A percentile compares a stretch with the other conserved stretches of the same genome.
phyloP scores from a whole-genome alignment of 2,888 invertebrate genomes.

The Helleia helle region DNA sequence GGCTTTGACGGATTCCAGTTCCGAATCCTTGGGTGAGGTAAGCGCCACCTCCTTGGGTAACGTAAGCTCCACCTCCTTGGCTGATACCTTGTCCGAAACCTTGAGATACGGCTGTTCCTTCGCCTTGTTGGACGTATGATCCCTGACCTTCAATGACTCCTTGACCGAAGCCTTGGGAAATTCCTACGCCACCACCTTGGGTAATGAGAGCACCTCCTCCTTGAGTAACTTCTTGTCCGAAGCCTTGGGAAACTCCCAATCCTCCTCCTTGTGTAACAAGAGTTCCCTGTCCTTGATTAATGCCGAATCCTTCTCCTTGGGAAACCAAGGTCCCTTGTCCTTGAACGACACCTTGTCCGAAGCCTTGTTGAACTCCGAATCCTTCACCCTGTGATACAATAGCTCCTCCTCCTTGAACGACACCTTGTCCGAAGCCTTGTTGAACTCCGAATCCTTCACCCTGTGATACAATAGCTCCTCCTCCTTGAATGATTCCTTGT shows the following conservation, averaged over 20 bases:
- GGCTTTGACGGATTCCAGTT: slow-evolving; percentile 19
- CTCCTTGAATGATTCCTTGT: slow-evolving; percentile 8
- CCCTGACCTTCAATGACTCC: slow-evolving; percentile 15
- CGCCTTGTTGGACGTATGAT: slow-evolving; percentile 14
- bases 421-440: slow-evolving; percentile 18
- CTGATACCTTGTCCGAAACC: slow-evolving; percentile 26
- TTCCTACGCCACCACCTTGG: slow-evolving; percentile 31
- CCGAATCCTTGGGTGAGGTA: slow-evolving; percentile 25
- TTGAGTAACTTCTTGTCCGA: slow-evolving; percentile 11
- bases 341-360: slow-evolving; percentile 10
- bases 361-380: slow-evolving; percentile 13
- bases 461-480: slow-evolving; percentile 12
- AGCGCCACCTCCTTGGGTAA: slow-evolving; percentile 21
- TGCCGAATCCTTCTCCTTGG: slow-evolving; percentile 17
- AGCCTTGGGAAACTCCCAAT: slow-evolving; percentile 21
- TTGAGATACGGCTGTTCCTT: slow-evolving; percentile 23
- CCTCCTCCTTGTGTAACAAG: slow-evolving; percentile 28
- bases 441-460: slow-evolving; percentile 13
- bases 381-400: slow-evolving; percentile 6
- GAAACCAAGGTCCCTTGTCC: slow-evolving; percentile 16
- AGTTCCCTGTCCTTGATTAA: slow-evolving; percentile 28
- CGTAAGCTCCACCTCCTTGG: slow-evolving; percentile 23
- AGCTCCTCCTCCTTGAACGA: slow-evolving; percentile 15
- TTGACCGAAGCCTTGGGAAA: slow-evolving; percentile 25
- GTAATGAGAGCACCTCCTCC: slow-evolving; percentile 17